Evolutionary conservation across 23 tunicate species (phyloP).

Genomic region (Ascidia mentula): DNA sequence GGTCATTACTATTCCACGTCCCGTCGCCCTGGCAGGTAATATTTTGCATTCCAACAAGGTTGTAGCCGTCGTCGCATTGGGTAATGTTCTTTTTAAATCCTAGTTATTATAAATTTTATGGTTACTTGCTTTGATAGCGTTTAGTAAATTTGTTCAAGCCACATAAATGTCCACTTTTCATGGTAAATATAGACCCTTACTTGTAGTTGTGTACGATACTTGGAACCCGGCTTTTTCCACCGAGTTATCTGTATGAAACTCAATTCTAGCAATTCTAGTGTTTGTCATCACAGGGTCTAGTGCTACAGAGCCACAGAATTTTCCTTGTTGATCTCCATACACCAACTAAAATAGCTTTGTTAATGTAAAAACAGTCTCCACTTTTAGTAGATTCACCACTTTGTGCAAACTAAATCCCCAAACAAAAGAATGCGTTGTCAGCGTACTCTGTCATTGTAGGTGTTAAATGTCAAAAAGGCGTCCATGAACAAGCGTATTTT

Average conservation of each 20-base stretch:
- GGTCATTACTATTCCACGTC: slow-evolving; percentile 39
- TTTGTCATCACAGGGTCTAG: slow-evolving; percentile 38
- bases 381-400: too few relatives aligned
- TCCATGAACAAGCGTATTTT: too few relatives aligned
- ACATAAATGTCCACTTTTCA: background rate
- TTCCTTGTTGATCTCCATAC: slow-evolving; percentile 18
- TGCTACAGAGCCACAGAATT: slow-evolving; percentile 37
- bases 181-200: slow-evolving; percentile 15
- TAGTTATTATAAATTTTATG: slow-evolving; percentile 20
- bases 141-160: background rate
- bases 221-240: slow-evolving; percentile 56
- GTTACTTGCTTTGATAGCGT: background rate
- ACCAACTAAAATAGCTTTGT: slow-evolving; percentile 38
- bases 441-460: too few relatives aligned
- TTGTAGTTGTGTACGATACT: slow-evolving; percentile 29
- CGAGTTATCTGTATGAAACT: slow-evolving; percentile 61
- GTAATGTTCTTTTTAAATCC: slow-evolving; percentile 54
- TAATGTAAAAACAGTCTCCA: too few relatives aligned
- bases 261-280: slow-evolving; percentile 28
- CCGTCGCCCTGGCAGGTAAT: slow-evolving; percentile 57
- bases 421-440: too few relatives aligned
- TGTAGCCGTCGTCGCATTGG: slow-evolving; percentile 49
- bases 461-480: too few relatives aligned
- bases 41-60: slow-evolving; percentile 27
- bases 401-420: too few relatives aligned